These are phyloP conservation scores for Drosophila rellima DNA, from an alignment of 2,888 invertebrate species.

Conservation along the genomic window DNA sequence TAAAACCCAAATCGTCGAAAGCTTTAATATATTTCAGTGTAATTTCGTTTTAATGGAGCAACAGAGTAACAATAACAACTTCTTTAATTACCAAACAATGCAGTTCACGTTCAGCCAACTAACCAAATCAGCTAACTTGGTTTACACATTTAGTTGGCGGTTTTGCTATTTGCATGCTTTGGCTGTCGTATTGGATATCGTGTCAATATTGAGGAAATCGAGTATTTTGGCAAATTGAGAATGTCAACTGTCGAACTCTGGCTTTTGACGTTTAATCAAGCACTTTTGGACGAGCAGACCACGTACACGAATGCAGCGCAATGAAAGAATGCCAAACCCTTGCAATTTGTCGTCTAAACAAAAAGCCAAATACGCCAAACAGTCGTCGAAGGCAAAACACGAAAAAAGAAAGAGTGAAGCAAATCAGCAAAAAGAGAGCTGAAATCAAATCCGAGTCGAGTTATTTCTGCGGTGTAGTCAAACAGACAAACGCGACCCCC, in stretches of 20 bases:
- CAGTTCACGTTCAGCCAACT: conserved; percentile 50
- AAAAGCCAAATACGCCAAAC: conserved; percentile 50
- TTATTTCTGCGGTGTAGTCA: conserved; percentile 45
- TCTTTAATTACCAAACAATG: conserved; percentile 43
- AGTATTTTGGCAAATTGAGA: conserved; percentile 34
- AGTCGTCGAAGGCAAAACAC: conserved; percentile 23
- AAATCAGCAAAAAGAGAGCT: conserved; percentile 54
- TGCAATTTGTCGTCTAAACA: conserved; percentile 76
- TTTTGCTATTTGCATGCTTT: conserved; percentile 58
- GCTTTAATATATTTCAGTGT: not conserved
- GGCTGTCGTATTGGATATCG: conserved; percentile 22
- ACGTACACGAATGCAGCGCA: conserved; percentile 59
- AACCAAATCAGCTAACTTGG: conserved; percentile 25
- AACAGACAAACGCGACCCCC: conserved; percentile 57
- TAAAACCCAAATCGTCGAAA: not conserved
- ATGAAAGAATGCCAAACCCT: conserved; percentile 57
- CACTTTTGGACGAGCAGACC: conserved; percentile 32
- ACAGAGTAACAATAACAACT: conserved; percentile 4
- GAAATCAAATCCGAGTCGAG: conserved; percentile 56
- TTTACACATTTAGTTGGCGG: conserved; percentile 32
- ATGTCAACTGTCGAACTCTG: conserved; percentile 19
- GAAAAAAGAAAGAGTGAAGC: conserved; percentile 42
- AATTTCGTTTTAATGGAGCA: not conserved
- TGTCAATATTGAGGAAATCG: conserved; percentile 41
- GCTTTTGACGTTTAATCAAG: conserved; percentile 59